Base-by-base conservation (phyloP, 1,140 invertebrate species). In the Bombus sibiricus region DNA sequence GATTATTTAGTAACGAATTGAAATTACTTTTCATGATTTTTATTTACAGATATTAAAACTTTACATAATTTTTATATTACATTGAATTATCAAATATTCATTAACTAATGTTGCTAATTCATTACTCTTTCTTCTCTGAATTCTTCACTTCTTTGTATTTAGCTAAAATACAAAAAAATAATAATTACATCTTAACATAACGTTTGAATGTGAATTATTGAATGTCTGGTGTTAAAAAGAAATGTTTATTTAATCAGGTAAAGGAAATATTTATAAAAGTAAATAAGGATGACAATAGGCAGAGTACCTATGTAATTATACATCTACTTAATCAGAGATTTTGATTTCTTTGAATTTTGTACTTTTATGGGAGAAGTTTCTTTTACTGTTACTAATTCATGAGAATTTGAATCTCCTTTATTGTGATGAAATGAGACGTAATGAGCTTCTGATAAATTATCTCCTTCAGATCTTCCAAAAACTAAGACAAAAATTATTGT, bases 151-250 rank as follows among this genome's bases (percentile, higher is more conserved):
- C 15, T 37, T 66, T 32, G 79, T 9, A 15, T 83, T 86, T 69
- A 66, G 37, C 88, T 89, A 78, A 89, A 89, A 89, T 64, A 71
- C 10, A 74, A 34, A 13, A 57, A 68, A 32, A 81, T 57, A 76
- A 73, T 72, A 76, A 73, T 80, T 59, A 47, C 13, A 64, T 39
- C 8, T 10, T 8, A 59, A 47, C 43, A 41, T 57, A 74, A 47
- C 62, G 1, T 0, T 43, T 43, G 83, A 34, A 32, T 83, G 8
- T 32, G 4, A 84, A 64, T 62, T 59, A 37, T 81, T 69, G 47
- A 53, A 59, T 22, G 59, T 47, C 13, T 28, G 28, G 12, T 62
- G 25, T n/a, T n/a, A 62, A 62, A 62, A 62, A 12, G 9, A 59
- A 59, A 12, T 59, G 0, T 28, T 53, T 18, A 53, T 47, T 25